Conservation (phyloP, 2,113 vertebrate genomes). For the Pagrus major region DNA sequence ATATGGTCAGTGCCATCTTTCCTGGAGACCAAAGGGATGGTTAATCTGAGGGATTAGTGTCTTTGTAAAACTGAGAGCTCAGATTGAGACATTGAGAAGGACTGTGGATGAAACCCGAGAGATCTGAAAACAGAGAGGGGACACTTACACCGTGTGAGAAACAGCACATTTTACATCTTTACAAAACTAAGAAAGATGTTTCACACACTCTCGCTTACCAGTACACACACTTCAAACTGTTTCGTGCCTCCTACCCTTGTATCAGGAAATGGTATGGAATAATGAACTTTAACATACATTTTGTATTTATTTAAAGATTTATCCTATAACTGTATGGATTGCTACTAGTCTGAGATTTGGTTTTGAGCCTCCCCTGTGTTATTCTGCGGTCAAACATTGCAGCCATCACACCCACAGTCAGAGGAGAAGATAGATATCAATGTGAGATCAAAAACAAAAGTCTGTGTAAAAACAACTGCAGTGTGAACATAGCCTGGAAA, state of each 20-base stretch:
- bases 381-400: background rate
- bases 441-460: background rate
- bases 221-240: slow-evolving; percentile 2
- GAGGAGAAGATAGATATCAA: background rate
- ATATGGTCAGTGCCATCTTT: slow-evolving; percentile 13
- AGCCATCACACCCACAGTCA: background rate
- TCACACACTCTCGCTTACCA: background rate
- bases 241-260: background rate
- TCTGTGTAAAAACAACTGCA: background rate
- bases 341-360: background rate
- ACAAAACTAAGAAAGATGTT: background rate
- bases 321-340: background rate
- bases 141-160: slow-evolving; percentile 49
- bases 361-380: background rate
- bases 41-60: slow-evolving; percentile 58
- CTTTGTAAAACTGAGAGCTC: slow-evolving; percentile 32
- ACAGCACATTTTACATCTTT: slow-evolving; percentile 3
- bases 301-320: background rate
- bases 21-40: slow-evolving; percentile 24
- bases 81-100: slow-evolving; percentile 33
- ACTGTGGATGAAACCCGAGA: slow-evolving; percentile 43
- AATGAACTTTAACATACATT: background rate
- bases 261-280: background rate
- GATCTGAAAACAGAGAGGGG: slow-evolving; percentile 27
- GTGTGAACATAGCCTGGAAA: background rate